Conservation (phyloP, 2,797 vertebrate genomes). For the Myoxocephalus aenaeus region DNA sequence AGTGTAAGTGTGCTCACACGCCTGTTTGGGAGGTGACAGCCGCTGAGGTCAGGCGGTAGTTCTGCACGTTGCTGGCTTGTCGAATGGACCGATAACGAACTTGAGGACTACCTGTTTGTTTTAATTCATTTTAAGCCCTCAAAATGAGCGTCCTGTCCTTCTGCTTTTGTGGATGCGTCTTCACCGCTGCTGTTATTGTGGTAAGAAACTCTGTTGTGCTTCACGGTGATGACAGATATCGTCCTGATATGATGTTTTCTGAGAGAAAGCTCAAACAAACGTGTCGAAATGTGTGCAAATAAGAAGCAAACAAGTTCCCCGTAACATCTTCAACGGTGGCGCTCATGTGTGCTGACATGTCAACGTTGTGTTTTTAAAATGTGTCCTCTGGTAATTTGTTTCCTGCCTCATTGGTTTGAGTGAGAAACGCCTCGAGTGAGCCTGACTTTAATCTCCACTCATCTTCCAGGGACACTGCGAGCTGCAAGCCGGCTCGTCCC, state of each 20-base stretch:
- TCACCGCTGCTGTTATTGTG: constrained; percentile 44
- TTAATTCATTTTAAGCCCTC: background rate
- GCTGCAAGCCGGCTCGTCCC: constrained; percentile 68
- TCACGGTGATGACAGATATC: background rate
- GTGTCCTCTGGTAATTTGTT: background rate
- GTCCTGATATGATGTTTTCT: too few species aligned
- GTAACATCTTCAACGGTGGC: too few species aligned
- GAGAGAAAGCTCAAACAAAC: background rate
- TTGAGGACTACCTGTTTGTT: background rate
- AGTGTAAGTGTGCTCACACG: background rate
- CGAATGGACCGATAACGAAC: background rate
- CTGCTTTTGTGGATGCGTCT: constrained; percentile 31
- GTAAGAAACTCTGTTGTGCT: constrained; percentile 52
- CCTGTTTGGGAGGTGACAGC: background rate
- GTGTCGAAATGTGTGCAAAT: background rate
- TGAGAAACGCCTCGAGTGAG: background rate
- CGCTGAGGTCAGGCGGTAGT: too few species aligned
- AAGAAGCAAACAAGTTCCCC: background rate
- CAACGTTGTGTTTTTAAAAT: background rate
- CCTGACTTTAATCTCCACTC: too few species aligned
- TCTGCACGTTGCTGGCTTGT: too few species aligned
- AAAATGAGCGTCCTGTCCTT: constrained; percentile 42
- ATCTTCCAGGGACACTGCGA: constrained; percentile 77
- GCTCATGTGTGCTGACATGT: background rate
- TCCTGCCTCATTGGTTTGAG: constrained; percentile 10